Base-by-base conservation (phyloP, 2,888 invertebrate genomes). In the Agonopterix arenella region DNA sequence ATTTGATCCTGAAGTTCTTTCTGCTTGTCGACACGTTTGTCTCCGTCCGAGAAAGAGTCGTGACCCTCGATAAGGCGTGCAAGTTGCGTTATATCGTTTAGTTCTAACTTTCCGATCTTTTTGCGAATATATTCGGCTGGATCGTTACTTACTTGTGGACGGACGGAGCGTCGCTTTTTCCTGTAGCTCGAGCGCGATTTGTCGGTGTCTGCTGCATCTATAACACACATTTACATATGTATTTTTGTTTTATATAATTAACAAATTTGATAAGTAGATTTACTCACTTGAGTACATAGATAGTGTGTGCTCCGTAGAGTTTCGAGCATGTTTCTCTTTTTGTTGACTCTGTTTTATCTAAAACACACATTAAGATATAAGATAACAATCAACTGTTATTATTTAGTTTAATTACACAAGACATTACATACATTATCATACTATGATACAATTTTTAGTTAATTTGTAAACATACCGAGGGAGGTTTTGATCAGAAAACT, bases 71-170 rank as follows among this genome's bases (percentile, higher is more conserved):
- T 77, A 46, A 86, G 80, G 5, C 79, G 75, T 11, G 83, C 84
- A 47, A 88, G 66, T 47, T 78, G 73, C 1, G 82, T 79, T 48
- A 88, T 79, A 50, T 85, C 84, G 48, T 84, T 76, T 55, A 88
- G 76, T 54, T 83, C 76, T 52, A 88, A 71, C 61, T 78, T 79
- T 45, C 82, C 86, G 59, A 86, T 81, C 64, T 80, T 74, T 66
- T 76, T 76, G 54, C 82, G 73, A 47, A 86, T 76, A 58, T 77
- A 80, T 51, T 86, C 88, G 4, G 77, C 77, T 2, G 82, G 68
- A 46, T 83, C 84, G 57, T 62, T 85, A 88, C 88, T 88, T 85
- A 88, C 88, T 76, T 85, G 83, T 47, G 75, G 70, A 2, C 84
- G 77, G 45, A 72, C 56, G 47, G 77, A 66, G 55, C 86, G 84